These are phyloP conservation scores for Adelphocoris suturalis DNA, from an alignment of 2,888 invertebrate species.

Conservation along the genomic window DNA sequence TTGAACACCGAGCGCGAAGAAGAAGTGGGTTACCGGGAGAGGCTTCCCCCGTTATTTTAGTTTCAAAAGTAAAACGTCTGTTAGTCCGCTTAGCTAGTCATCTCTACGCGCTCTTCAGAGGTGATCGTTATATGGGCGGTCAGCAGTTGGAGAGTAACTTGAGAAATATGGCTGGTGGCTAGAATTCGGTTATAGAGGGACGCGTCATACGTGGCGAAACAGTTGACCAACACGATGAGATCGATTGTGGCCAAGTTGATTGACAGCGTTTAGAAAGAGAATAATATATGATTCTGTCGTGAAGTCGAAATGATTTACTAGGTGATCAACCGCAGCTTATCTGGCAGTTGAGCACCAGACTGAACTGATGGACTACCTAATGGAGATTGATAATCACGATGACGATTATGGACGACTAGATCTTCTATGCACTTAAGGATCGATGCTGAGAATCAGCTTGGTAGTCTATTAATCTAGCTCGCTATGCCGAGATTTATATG, in stretches of 20 bases:
- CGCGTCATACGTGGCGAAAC: conserved; percentile 23
- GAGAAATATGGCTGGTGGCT: conserved; percentile 21
- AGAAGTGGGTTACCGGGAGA: neutral
- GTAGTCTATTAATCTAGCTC: no score
- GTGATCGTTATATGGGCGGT: conserved; percentile 12
- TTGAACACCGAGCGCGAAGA: neutral
- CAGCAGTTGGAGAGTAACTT: neutral
- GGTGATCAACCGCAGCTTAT: neutral
- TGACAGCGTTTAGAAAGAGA: neutral
- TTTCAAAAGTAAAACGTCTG: conserved; percentile 26
- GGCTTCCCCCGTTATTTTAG: neutral
- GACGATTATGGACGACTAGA: no score
- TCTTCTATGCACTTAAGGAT: no score
- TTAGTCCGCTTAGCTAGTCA: neutral
- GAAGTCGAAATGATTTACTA: neutral
- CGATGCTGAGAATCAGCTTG: no score
- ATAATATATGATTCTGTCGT: neutral
- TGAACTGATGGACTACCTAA: neutral
- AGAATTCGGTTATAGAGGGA: conserved; percentile 14
- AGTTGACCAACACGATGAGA: conserved; percentile 6
- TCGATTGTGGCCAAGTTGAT: conserved; percentile 7
- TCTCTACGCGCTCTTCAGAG: neutral
- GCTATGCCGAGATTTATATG: no score
- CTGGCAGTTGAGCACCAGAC: neutral
- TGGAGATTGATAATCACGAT: neutral